Base-by-base conservation (phyloP, 2,888 invertebrate genomes). In the Lepidonotus clava region DNA sequence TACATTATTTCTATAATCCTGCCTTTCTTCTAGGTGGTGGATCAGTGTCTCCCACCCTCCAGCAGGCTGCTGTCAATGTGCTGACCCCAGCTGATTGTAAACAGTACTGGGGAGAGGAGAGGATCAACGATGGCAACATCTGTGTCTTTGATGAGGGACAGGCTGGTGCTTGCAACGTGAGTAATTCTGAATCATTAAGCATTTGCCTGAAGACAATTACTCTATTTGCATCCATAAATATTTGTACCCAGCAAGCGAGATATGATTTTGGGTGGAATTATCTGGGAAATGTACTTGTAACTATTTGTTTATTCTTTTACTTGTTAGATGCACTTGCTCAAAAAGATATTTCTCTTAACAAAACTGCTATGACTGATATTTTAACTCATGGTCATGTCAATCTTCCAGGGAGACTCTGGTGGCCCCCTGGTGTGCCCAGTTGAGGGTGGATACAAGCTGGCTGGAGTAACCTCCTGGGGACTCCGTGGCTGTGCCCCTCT, bases 401-500 rank as follows among this genome's bases (percentile, higher is more conserved):
- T 46, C 6, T 28, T 61, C 34, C 38, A 76, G 76, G 76, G 76
- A 6, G 76, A 76, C 40, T 76, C 76, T 40, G 76, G 76, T 34
- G 76, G 76, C 76, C 76, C 76, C 21, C 76, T 76, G 38, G 76
- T 76, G 2, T 76, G 76, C 38, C 76, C 76, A 24, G 76, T n/a
- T 40, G 40, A 11, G 6, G 40, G 38, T 14, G 76, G 76, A 21
- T 40, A 21, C 76, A 76, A 36, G n/a, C 40, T 76, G 76, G 76
- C 76, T 76, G 76, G 76, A 24, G 38, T 76, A 14, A 76, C 76
- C 40, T 76, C 76, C 76, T 76, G 76, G 76, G 76, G 76, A 76
- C 34, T 76, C 76, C 34, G 36, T 76, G 76, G 76, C 32, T 76
- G 76, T 76, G 76, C 76, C 28, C 76, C 76, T 76, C 76, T 76